Evolutionary conservation across 2,888 invertebrate species (phyloP), one percentile per base, ranked within the genome.

Genomic region (Melitaea athalia): DNA sequence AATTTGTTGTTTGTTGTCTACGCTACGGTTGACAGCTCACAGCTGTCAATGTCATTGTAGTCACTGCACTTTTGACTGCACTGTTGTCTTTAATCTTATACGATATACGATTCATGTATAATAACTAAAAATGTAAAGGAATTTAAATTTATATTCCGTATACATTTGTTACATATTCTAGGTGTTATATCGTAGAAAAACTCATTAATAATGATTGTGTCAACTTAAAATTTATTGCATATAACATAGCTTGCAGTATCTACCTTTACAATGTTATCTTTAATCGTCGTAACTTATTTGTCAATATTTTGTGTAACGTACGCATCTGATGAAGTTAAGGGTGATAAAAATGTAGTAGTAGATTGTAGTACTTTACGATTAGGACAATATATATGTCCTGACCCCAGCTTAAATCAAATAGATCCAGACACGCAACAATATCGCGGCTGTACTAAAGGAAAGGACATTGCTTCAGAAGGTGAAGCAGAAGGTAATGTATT

Each of bases 371-470:
- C 94, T 61, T 86, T 97, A 76, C 92, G 95, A 76, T 93, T 96
- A 92, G 97, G 97, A 0, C 97, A 97, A 79, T 97, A 94, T 79
- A 93, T 97, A 72, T 98, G 98, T 82, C 97, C 97, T 0, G 95
- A 97, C 91, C 96, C 97, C 7, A 93, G 92, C 72, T 88, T 93
- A 75, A 94, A 95, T 77, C 95, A 96, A 78, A 97, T 99, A 78
- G 98, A 99, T 85, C 94, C 95, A 0, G 95, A 95, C 80, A 99
- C 99, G 0, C 99, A 99, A 85, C 98, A 98, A 82, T 95, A 96
- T 45, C 90, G 88, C 75, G 97, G 96, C 68, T 98, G 98, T 84
- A 95, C 94, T 1, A 87, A 88, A 78, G 92, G 92, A 31, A 91
- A 90, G 75, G 82, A 82, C 33, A 79, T 83, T 24, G 85, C 91